Conservation (phyloP, 1,140 invertebrate genomes). For the Cherax destructor region DNA sequence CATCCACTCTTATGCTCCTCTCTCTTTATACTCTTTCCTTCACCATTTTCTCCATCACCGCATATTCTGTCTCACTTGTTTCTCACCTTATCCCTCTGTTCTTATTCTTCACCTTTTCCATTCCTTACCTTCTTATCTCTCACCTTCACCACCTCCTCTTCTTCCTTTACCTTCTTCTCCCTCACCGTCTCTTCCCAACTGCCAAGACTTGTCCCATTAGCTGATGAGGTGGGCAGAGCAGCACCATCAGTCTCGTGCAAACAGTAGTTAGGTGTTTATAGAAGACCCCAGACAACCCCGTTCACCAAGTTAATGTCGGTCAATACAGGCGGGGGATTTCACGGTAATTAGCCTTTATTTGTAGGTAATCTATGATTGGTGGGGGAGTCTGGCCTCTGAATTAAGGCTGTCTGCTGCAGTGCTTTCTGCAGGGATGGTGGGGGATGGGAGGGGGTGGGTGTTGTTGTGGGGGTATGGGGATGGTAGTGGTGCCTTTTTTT, state of each 20-base stretch:
- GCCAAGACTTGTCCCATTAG: not conserved
- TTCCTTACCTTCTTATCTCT: too few species aligned
- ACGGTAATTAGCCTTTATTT: conserved; percentile 22
- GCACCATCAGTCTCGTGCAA: conserved; percentile 22
- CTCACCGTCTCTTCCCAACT: not conserved
- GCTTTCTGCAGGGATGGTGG: not conserved
- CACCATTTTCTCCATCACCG: not conserved
- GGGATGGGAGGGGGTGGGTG: not conserved
- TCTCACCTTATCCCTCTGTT: too few species aligned
- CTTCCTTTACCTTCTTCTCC: not conserved
- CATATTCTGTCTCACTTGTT: not conserved
- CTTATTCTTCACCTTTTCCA: too few species aligned
- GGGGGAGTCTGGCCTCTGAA: not conserved
- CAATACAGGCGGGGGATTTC: conserved; percentile 16
- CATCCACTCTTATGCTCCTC: not conserved
- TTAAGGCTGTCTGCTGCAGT: not conserved
- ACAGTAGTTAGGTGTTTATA: conserved; percentile 37
- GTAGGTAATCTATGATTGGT: conserved; percentile 29
- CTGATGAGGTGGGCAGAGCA: not conserved
- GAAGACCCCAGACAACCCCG: not conserved
- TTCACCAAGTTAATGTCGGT: not conserved
- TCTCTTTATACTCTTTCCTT: too few species aligned
- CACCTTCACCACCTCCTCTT: not conserved
- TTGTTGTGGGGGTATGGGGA: not conserved
- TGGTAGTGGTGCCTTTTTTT: not conserved